Percentiles rank a stretch among this genome's conserved stretches.
Conservation (phyloP, 2,113 vertebrate species). For the Herpetotheres cachinnans region DNA sequence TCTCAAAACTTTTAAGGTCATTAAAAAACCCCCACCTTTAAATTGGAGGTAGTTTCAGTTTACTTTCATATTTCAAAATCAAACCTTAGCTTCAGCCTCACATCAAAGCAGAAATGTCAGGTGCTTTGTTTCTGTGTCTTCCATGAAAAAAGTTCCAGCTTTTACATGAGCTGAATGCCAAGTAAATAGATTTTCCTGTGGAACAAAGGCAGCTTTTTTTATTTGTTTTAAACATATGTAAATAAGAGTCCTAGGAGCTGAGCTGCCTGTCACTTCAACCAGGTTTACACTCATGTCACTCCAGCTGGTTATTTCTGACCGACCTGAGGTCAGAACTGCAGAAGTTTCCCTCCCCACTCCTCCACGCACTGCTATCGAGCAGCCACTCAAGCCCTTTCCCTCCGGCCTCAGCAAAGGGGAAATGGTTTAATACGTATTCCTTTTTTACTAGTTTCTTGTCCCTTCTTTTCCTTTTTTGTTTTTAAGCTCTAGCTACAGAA, state of each 20-base stretch:
- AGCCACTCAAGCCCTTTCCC: background rate
- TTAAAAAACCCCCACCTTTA: conserved; percentile 54
- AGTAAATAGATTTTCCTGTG: conserved; percentile 39
- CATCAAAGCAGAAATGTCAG: conserved; percentile 59
- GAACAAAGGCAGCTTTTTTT: conserved; percentile 44
- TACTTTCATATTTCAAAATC: conserved; percentile 71
- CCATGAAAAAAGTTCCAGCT: conserved; percentile 1
- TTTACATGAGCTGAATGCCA: conserved; percentile 1
- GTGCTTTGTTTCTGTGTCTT: conserved; percentile 43
- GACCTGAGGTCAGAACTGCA: background rate
- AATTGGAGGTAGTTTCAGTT: conserved; percentile 56
- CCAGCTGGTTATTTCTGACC: background rate
- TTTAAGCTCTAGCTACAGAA: background rate
- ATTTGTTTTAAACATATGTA: conserved; percentile 54
- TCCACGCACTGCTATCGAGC: background rate
- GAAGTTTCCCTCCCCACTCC: background rate
- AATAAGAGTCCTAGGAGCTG: conserved; percentile 38
- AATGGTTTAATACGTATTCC: background rate
- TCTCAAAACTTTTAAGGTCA: conserved; percentile 71
- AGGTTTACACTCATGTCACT: conserved; percentile 2
- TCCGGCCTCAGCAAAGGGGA: background rate
- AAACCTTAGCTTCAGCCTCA: conserved; percentile 50
- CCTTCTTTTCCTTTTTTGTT: background rate
- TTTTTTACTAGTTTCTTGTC: background rate
- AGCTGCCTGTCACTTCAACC: conserved; percentile 29